Conservation (phyloP, 37 sponge, comb jelly and placozoan genomes). For the Geodia barretti region DNA sequence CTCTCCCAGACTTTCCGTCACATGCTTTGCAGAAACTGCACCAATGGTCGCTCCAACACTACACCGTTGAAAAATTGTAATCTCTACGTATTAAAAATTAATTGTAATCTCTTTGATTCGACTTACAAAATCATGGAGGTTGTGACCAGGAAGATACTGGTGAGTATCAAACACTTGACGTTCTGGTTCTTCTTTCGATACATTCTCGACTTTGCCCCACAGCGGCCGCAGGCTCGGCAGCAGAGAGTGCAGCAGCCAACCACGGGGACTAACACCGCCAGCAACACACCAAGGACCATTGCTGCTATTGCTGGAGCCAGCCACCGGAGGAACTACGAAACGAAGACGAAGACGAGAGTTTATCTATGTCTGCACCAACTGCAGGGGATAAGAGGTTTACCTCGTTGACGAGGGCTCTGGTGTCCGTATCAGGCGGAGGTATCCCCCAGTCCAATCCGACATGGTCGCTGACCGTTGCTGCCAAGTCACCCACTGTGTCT, state of each 20-base stretch:
- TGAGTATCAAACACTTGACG: slow-evolving; percentile 16
- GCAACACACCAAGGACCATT: slow-evolving; percentile 6
- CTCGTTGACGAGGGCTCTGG: background rate
- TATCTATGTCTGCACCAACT: background rate
- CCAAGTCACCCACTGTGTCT: too few relatives aligned
- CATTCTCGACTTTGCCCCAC: slow-evolving; percentile 13
- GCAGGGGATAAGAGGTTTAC: background rate
- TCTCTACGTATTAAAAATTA: too few relatives aligned
- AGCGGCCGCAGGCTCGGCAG: slow-evolving; percentile 24
- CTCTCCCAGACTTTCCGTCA: background rate
- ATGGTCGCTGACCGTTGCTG: too few relatives aligned
- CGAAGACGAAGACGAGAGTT: too few relatives aligned
- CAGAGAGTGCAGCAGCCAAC: slow-evolving; percentile 23
- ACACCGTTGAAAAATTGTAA: background rate
- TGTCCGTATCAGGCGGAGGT: background rate
- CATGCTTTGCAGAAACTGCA: background rate
- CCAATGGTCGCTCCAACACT: slow-evolving; percentile 15
- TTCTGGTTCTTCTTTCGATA: slow-evolving; percentile 15
- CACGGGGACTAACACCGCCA: slow-evolving; percentile 2
- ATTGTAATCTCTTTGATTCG: background rate
- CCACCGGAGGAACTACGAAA: slow-evolving; percentile 10
- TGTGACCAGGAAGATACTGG: slow-evolving; percentile 1
- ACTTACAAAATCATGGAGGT: slow-evolving; percentile 13
- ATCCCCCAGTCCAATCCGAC: background rate
- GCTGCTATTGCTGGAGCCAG: slow-evolving; percentile 8